Evolutionary conservation across 2,113 vertebrate genomes (phyloP), one percentile per base, ranked within the genome.

Genomic region (Centropus unirufus): DNA sequence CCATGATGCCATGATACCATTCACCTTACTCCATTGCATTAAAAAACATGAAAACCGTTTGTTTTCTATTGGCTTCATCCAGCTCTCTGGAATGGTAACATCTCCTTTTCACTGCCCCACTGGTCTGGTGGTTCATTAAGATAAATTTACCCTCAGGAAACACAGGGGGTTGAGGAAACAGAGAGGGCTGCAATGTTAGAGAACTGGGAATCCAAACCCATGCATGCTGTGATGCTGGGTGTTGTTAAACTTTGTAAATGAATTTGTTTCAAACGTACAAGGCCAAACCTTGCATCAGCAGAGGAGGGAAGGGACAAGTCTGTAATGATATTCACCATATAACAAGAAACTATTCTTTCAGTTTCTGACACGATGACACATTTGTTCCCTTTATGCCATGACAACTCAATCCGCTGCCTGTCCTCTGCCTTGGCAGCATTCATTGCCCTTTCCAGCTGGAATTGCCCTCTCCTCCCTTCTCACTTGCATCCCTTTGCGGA

Each of bases 191-290:
- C 4, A 15, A 26, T 2, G 2, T 8, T 13, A 32, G 12, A 55
- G 51, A 27, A 40, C 72, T 14, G 14, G 51, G 57, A 32, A 75
- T 18, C 13, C 39, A 19, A 66, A 12, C 12, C 9, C 26, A 2
- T 2, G 14, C 47, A 19, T 0, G 4, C 10, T 11, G 36, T 1
- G 1, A 27, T 5, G 8, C 44, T 10, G 39, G 5, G 2, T 39
- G 44, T 29, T 14, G 15, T 49, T 49, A 30, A 36, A 44, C 27
- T 20, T 49, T 16, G 51, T 21, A 63, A 55, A 5, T 13, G 40
- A 12, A 20, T 42, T 63, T 57, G 58, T 44, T 82, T 64, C 57
- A 46, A 52, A 44, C 8, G 5, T 8, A n/a, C 46, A 4, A 0
- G 9, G 36, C 12, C 63, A 64, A 59, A 34, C 52, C 32, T 44